Conservation (phyloP, 2,888 invertebrate genomes). For the Phortica okadai region DNA sequence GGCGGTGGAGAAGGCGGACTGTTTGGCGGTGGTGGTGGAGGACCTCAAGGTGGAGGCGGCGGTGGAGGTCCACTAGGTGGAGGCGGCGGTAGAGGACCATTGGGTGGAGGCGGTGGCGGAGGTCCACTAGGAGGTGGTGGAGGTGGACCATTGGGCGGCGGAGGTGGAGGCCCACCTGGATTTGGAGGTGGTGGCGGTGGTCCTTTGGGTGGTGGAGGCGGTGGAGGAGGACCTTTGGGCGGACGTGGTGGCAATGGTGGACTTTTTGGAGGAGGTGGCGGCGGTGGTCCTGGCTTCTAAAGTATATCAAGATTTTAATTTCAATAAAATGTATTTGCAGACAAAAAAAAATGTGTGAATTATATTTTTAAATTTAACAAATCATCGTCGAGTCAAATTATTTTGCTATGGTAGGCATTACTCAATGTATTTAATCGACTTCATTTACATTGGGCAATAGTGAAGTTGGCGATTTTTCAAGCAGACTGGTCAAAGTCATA, state of each 20-base stretch:
- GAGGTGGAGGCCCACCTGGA: slow-evolving; percentile 31
- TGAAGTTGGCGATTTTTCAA: too few species aligned
- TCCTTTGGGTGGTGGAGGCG: not conserved
- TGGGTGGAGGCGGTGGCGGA: slow-evolving; percentile 37
- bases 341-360: too few species aligned
- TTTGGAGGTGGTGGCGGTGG: slow-evolving; percentile 32
- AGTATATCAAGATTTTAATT: not conserved
- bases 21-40: slow-evolving; percentile 31
- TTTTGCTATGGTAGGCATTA: too few species aligned
- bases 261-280: not conserved
- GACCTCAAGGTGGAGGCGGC: slow-evolving; percentile 37
- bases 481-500: too few species aligned
- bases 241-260: not conserved
- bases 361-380: too few species aligned
- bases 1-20: slow-evolving; percentile 39
- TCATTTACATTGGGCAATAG: too few species aligned
- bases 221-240: not conserved
- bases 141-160: slow-evolving; percentile 27
- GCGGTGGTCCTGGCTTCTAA: not conserved
- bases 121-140: slow-evolving; percentile 29
- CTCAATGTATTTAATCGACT: too few species aligned
- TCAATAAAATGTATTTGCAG: too few species aligned
- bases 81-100: slow-evolving; percentile 32
- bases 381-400: too few species aligned
- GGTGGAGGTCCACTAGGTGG: slow-evolving; percentile 26